Conservation (phyloP, 1,140 invertebrate species). For the Drosophila dunni region DNA sequence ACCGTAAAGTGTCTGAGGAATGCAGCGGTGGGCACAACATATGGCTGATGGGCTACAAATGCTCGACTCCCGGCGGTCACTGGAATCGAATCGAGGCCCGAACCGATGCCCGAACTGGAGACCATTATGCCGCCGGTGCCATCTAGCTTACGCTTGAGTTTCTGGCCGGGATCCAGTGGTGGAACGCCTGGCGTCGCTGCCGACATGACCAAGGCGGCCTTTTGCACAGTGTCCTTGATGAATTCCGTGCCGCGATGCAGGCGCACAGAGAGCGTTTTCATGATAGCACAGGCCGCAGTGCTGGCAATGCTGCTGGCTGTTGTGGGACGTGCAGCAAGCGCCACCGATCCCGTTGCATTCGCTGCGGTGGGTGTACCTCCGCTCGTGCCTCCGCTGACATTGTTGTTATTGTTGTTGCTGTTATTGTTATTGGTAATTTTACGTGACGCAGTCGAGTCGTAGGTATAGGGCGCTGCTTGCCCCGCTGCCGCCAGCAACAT, state of each 20-base stretch:
- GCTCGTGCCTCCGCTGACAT: slow-evolving; percentile 69
- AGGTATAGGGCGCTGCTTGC: slow-evolving; percentile 62
- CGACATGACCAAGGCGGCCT: slow-evolving; percentile 70
- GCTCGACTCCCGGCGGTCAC: slow-evolving; percentile 14
- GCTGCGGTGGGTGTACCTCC: slow-evolving; percentile 34
- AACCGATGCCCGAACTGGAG: slow-evolving; percentile 20
- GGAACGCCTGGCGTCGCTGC: slow-evolving; percentile 46
- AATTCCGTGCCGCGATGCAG: slow-evolving; percentile 86
- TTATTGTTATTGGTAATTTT: slow-evolving; percentile 52
- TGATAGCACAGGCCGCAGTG: slow-evolving; percentile 65
- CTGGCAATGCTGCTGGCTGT: slow-evolving; percentile 36
- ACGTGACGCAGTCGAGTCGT: slow-evolving; percentile 43
- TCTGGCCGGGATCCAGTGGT: not conserved
- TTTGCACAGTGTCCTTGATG: slow-evolving; percentile 86
- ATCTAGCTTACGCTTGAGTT: slow-evolving; percentile 48
- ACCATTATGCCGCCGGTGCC: slow-evolving; percentile 63
- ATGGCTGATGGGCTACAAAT: slow-evolving; percentile 17
- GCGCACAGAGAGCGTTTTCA: slow-evolving; percentile 83
- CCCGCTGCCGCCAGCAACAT: slow-evolving; percentile 73
- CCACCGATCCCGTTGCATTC: slow-evolving; percentile 41
- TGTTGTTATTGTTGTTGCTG: slow-evolving; percentile 41
- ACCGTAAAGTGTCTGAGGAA: slow-evolving; percentile 63
- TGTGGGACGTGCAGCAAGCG: slow-evolving; percentile 44
- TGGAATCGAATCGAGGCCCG: slow-evolving; percentile 7
- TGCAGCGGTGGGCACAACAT: slow-evolving; percentile 52